Conservation (phyloP, 1,140 invertebrate species). For the Prorops nasuta region DNA sequence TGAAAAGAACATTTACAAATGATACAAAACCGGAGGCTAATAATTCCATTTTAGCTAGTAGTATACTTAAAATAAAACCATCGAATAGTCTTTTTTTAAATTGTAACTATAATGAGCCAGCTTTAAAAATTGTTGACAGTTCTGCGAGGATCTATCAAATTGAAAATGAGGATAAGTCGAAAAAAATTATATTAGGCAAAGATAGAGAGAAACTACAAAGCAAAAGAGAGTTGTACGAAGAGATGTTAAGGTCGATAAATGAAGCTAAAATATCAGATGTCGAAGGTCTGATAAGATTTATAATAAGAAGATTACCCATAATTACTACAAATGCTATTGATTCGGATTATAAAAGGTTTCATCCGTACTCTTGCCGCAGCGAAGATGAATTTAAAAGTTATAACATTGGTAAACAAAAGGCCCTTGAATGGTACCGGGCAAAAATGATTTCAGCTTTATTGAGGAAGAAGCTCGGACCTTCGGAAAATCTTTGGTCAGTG, state of each 20-base stretch:
- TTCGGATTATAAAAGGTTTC: slow-evolving; percentile 45
- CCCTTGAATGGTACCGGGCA: slow-evolving; percentile 58
- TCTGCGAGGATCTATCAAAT: slow-evolving; percentile 5
- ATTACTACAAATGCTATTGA: slow-evolving; percentile 41
- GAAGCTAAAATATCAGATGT: slow-evolving; percentile 16
- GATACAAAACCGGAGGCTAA: not conserved
- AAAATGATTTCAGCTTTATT: slow-evolving; percentile 43
- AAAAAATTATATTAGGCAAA: slow-evolving; percentile 31
- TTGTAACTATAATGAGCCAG: slow-evolving; percentile 28
- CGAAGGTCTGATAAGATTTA: slow-evolving; percentile 38
- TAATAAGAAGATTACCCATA: slow-evolving; percentile 43
- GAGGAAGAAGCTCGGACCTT: slow-evolving; percentile 31
- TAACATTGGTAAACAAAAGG: slow-evolving; percentile 56
- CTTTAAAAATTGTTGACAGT: slow-evolving; percentile 32
- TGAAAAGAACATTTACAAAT: slow-evolving; percentile 25
- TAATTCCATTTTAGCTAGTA: too few species aligned
- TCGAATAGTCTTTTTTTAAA: slow-evolving; percentile 37
- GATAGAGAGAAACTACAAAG: slow-evolving; percentile 36
- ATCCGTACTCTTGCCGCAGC: slow-evolving; percentile 54
- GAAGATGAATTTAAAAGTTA: slow-evolving; percentile 53
- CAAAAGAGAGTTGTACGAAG: slow-evolving; percentile 33
- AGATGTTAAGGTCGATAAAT: slow-evolving; percentile 24
- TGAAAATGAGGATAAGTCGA: slow-evolving; percentile 7
- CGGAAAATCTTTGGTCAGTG: slow-evolving; percentile 51
- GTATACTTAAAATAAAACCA: slow-evolving; percentile 21